phyloP scores from a whole-genome alignment of 1,140 invertebrate genomes.

The Sycophaga agraensis region DNA sequence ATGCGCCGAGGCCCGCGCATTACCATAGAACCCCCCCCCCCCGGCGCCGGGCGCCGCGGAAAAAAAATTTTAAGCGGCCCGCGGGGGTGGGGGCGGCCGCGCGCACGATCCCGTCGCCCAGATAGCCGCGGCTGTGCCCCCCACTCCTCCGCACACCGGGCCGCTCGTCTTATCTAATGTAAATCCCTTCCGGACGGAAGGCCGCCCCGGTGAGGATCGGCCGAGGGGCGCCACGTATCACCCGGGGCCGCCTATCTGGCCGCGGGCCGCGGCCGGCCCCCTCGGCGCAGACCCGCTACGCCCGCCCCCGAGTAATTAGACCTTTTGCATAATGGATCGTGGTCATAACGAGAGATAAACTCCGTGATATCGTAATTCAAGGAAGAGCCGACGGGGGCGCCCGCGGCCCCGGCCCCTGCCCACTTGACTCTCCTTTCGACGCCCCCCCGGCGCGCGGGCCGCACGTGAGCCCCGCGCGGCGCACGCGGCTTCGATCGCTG shows the following conservation, averaged over 20 bases:
- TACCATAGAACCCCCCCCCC: background rate
- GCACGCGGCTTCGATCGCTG: too few species aligned
- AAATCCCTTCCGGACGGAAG: slow-evolving; percentile 14
- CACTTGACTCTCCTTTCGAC: slow-evolving; percentile 4
- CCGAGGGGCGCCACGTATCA: background rate
- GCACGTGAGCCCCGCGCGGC: too few species aligned
- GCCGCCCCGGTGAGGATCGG: background rate
- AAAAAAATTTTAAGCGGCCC: slow-evolving; percentile 4
- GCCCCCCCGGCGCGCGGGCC: too few species aligned
- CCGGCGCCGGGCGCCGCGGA: background rate
- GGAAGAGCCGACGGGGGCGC: slow-evolving; percentile 7
- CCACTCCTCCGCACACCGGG: background rate
- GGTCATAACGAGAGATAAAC: slow-evolving; percentile 28
- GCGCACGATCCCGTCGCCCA: background rate
- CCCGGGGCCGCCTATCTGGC: too few species aligned
- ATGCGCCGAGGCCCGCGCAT: background rate
- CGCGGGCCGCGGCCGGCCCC: background rate
- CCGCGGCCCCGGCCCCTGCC: background rate
- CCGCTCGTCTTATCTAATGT: slow-evolving; percentile 26
- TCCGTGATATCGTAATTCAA: slow-evolving; percentile 23
- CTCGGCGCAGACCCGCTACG: too few species aligned
- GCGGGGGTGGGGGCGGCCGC: background rate
- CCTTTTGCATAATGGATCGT: slow-evolving; percentile 31
- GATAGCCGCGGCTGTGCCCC: background rate
- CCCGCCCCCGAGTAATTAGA: slow-evolving; percentile 30